Base-by-base conservation (phyloP, 2,888 invertebrate species). In the Apodemia mormo region DNA sequence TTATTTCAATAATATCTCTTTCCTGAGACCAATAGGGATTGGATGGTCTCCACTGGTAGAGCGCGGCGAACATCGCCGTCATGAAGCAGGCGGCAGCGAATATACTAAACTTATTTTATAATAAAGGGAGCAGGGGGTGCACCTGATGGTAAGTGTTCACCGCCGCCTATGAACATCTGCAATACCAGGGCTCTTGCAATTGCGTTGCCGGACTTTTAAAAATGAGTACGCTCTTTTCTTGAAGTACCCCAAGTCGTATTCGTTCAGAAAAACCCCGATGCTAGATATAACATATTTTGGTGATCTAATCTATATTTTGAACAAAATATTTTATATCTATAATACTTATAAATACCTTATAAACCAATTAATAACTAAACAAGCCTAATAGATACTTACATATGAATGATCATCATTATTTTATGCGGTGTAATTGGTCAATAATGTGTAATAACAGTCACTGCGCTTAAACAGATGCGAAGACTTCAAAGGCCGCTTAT, bases 41-140 rank as follows among this genome's bases (percentile, higher is more conserved):
- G 87, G 2, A 88, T 85, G 0, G 75, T 82, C 7, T 87, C 85
- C 0, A 85, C 77, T 0, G 68, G 73, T 74, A 83, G 74, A 82
- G 74, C 3, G 75, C 33, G 2, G 76, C 77, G 74, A 83, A 86
- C 2, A 77, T 68, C 0, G 80, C 78, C 0, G 86, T 82, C 0
- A 81, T 33, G 69, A 86, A 78, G 70, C 86, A 81, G 22, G 84
- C 72, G 1, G n/a, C 54, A 0, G 83, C 79, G 74, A 89, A 90
- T 52, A 87, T 65, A n/a, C n/a, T n/a, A n/a, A n/a, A n/a, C n/a
- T n/a, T n/a, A n/a, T n/a, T n/a, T n/a, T n/a, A n/a, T n/a, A n/a
- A n/a, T n/a, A n/a, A n/a, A n/a, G n/a, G n/a, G n/a, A n/a, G n/a
- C n/a, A n/a, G n/a, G n/a, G n/a, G n/a, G n/a, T n/a, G n/a, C n/a